Evolutionary conservation across 2,113 vertebrate species (phyloP), one percentile per base, ranked within the genome.

Genomic region (Sciurus niger): DNA sequence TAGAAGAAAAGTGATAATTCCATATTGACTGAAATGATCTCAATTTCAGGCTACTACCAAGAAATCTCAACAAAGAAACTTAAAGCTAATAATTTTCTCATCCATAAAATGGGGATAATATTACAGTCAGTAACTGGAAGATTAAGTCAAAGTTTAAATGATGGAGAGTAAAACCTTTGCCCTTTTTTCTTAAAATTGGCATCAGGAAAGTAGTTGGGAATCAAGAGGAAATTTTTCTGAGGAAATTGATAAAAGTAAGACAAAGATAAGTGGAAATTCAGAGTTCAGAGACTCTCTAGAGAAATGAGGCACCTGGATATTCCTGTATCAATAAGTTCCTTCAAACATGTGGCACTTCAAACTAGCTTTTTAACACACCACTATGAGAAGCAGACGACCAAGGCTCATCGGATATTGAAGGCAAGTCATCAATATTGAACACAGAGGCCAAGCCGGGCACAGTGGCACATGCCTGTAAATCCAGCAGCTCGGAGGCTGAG

Each of bases 211-310:
- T 6, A 77, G 55, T 32, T 13, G 60, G 11, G 28, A 51, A 85
- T 80, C 28, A 83, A 83, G 78, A 63, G 60, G 63, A 73, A 34
- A 5, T 2, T 68, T 92, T 90, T 76, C 60, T 67, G 32, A 58
- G 30, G 53, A 96, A 84, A 37, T 8, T 60, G 51, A 94, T 58
- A 76, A 88, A 76, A 87, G 51, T 40, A 78, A 79, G 32, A 96
- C 40, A 67, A 73, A 70, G 7, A 11, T 48, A 58, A 4, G 25
- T 25, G 51, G 83, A 63, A 76, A 96, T 9, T 37, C 37, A 58
- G 51, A 74, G 65, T 55, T 76, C 53, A 20, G 12, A 14, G 24
- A 28, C 22, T 30, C 8, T 77, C 18, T 13, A 43, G 48, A 70
- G 30, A 77, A 76, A 87, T 1, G 1, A 80, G 2, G 14, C 11